Conservation (phyloP, 2,888 invertebrate species). For the Amiota minor region DNA sequence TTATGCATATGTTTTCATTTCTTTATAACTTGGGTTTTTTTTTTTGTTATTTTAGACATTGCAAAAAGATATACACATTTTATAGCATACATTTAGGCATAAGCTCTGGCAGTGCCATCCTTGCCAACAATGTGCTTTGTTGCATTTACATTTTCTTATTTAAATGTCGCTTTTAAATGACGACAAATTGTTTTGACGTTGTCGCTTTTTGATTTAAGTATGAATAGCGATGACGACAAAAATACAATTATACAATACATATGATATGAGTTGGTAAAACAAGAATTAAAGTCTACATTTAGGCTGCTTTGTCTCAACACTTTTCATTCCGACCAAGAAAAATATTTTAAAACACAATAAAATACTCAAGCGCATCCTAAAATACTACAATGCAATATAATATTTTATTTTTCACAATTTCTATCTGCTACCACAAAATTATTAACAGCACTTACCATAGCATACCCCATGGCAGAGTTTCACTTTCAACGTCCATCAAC, state of each 20-base stretch:
- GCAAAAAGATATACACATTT: slow-evolving; percentile 12
- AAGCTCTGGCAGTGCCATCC: neutral
- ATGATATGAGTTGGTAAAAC: too few species aligned
- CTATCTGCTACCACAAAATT: too few species aligned
- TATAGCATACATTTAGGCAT: slow-evolving; percentile 32
- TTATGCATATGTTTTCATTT: slow-evolving; percentile 28
- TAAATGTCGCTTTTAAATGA: slow-evolving; percentile 67
- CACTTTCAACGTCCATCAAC: slow-evolving; percentile 12
- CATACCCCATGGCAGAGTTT: neutral
- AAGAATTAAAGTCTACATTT: neutral
- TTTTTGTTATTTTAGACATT: slow-evolving; percentile 22
- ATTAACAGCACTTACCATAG: neutral
- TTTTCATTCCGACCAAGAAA: too few species aligned
- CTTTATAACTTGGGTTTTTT: neutral
- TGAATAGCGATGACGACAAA: neutral
- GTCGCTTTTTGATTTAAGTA: slow-evolving; percentile 62
- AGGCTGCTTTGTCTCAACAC: neutral
- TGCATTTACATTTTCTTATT: slow-evolving; percentile 64
- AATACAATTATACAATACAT: neutral
- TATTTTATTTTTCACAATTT: too few species aligned
- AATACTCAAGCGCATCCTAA: neutral
- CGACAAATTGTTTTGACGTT: slow-evolving; percentile 67
- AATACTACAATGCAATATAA: too few species aligned
- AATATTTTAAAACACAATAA: neutral
- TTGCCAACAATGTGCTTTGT: neutral